phyloP scores from a whole-genome alignment of 2,888 invertebrate genomes.

The Julus scandinavius region DNA sequence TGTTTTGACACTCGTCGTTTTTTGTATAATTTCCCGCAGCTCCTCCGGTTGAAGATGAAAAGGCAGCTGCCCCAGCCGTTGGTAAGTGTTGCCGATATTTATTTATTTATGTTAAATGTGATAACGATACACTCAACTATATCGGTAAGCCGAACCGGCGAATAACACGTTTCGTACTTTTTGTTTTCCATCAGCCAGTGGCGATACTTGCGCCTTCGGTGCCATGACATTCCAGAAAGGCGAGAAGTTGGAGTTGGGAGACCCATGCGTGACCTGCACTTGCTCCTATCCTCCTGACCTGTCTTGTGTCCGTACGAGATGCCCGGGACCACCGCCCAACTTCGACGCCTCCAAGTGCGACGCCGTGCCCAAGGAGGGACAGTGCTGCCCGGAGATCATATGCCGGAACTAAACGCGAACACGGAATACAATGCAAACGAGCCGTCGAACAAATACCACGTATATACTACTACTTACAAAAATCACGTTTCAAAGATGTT shows the following conservation, averaged over 20 bases:
- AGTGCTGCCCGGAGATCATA: constrained; percentile 57
- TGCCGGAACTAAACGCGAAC: not conserved
- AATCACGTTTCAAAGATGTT: no score
- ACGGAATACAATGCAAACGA: no score
- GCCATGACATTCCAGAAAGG: constrained; percentile 49
- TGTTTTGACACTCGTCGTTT: no score
- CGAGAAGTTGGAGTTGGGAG: constrained; percentile 55
- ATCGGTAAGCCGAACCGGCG: no score
- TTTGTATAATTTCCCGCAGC: not conserved
- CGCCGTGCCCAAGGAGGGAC: constrained; percentile 46
- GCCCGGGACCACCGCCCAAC: constrained; percentile 56
- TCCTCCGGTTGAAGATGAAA: constrained; percentile 52
- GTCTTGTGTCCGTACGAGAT: constrained; percentile 53
- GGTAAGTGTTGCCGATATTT: not conserved
- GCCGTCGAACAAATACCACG: no score
- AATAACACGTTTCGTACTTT: not conserved
- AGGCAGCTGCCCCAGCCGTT: constrained; percentile 7
- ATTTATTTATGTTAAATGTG: no score
- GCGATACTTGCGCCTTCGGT: constrained; percentile 56
- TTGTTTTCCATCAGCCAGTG: not conserved
- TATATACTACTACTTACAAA: no score
- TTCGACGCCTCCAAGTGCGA: constrained; percentile 52
- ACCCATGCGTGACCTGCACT: constrained; percentile 57
- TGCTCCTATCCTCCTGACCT: constrained; percentile 56
- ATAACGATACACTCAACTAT: no score